Conservation (phyloP, 2,113 vertebrate species). For the Callorhinus ursinus region DNA sequence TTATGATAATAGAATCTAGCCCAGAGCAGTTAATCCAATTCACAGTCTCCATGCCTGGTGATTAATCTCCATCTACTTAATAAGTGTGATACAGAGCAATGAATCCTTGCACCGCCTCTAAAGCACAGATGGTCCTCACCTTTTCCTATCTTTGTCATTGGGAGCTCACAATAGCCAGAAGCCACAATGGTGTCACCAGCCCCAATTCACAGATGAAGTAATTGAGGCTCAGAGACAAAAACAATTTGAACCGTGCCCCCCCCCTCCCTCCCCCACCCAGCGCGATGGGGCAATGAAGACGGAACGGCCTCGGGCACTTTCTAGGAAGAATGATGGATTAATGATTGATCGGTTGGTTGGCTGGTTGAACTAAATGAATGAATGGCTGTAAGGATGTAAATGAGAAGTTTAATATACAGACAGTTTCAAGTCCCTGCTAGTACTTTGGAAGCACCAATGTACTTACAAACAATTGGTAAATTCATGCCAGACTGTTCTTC, state of each 20-base stretch:
- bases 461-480: rapidly evolving
- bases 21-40: background rate
- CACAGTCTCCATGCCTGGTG: background rate
- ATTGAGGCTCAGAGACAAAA: background rate
- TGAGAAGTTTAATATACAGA: background rate
- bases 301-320: rapidly evolving
- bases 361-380: background rate
- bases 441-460: background rate
- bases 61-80: background rate
- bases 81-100: background rate
- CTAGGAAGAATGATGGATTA: background rate
- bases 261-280: rapidly evolving
- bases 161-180: background rate
- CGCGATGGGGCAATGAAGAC: background rate
- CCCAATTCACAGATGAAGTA: background rate
- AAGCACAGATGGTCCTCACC: background rate
- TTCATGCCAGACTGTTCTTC: background rate
- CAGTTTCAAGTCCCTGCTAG: background rate
- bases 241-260: rapidly evolving
- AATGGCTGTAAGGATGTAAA: background rate
- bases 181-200: background rate
- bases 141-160: background rate
- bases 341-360: background rate
- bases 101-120: background rate
- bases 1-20: background rate